Conservation (phyloP, 2,888 invertebrate species). For the Argyresthia goedartella region DNA sequence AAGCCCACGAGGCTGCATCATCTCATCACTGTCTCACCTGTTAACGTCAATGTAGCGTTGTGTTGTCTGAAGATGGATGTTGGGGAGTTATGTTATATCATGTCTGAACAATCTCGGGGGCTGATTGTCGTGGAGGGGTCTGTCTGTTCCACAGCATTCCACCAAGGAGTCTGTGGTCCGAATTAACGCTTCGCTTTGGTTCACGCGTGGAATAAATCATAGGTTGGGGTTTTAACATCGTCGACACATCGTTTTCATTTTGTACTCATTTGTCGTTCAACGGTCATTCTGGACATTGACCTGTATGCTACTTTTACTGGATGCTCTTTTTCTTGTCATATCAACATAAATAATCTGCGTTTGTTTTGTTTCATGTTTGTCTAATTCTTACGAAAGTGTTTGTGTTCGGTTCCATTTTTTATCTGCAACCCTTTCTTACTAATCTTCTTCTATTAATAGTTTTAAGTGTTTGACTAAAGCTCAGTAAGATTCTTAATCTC, state of each 20-base stretch:
- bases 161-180: too few relatives aligned
- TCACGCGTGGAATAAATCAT: constrained; percentile 40
- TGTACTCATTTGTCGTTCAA: background rate
- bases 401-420: too few relatives aligned
- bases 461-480: too few relatives aligned
- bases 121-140: constrained; percentile 16
- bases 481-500: too few relatives aligned
- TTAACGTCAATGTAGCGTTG: constrained; percentile 17
- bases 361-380: too few relatives aligned
- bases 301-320: too few relatives aligned
- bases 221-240: background rate
- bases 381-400: too few relatives aligned
- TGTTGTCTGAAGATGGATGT: constrained; percentile 11
- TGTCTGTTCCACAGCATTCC: constrained; percentile 15
- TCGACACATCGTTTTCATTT: background rate
- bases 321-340: too few relatives aligned
- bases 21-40: constrained; percentile 13
- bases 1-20: constrained; percentile 8
- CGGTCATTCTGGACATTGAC: background rate
- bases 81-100: constrained; percentile 8
- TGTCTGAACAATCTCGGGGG: constrained; percentile 17
- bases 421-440: too few relatives aligned
- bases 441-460: too few relatives aligned
- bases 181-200: constrained; percentile 43
- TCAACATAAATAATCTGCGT: too few relatives aligned